phyloP scores from a whole-genome alignment of 2,113 vertebrate species.

The Chauna torquata region DNA sequence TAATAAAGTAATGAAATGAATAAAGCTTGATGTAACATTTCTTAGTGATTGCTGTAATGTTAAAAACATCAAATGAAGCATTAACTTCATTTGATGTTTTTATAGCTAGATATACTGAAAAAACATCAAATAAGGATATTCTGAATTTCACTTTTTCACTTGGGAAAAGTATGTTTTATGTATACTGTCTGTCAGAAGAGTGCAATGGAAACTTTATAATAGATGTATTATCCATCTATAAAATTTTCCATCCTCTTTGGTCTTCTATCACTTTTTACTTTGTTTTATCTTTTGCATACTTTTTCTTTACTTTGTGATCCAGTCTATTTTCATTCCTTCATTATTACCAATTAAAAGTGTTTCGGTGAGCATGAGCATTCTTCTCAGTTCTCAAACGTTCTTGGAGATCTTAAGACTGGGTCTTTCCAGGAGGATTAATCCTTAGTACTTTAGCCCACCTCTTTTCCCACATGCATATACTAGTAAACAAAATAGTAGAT shows the following conservation, averaged over 20 bases:
- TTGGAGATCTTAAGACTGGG: background rate
- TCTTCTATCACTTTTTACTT: background rate
- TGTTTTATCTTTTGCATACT: background rate
- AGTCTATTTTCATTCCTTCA: background rate
- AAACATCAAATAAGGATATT: conserved; percentile 37
- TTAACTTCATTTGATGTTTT: conserved; percentile 56
- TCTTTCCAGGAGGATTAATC: background rate
- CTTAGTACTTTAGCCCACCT: background rate
- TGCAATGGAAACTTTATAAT: conserved; percentile 1
- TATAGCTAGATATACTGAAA: conserved; percentile 37
- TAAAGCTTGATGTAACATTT: conserved; percentile 31
- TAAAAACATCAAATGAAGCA: conserved; percentile 58
- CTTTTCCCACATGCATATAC: background rate
- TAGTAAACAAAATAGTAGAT: background rate
- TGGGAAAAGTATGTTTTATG: conserved; percentile 44
- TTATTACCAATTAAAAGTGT: background rate
- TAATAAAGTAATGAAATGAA: conserved; percentile 46
- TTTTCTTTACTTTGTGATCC: background rate
- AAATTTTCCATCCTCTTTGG: background rate
- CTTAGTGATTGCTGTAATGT: conserved; percentile 38
- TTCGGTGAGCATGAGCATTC: background rate
- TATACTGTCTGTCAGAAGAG: conserved; percentile 3
- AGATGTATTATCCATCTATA: background rate
- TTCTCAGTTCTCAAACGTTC: background rate
- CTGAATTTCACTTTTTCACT: conserved; percentile 41